Base-by-base conservation (phyloP, 2,113 vertebrate species). In the Excalfactoria chinensis region DNA sequence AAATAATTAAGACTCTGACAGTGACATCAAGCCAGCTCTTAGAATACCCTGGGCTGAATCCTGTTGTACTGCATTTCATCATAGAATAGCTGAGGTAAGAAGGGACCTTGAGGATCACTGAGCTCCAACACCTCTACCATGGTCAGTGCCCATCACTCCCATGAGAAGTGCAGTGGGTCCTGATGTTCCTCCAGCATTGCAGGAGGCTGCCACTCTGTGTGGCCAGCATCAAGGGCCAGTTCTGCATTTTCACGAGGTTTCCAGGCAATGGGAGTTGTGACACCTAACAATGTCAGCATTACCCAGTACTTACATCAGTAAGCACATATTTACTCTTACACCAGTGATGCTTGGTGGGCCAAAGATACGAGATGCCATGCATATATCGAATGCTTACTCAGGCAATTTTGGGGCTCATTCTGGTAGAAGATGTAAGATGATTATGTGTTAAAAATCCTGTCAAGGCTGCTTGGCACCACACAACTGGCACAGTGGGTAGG, bases 171-270 rank as follows among this genome's bases (percentile, higher is more conserved):
- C 77, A 34, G 59, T 4, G 69, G 35, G 41, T 66, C 44, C 78
- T 15, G 2, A 55, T 11, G 25, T 26, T 32, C n/a, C 26, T 34
- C 8, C 23, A 62, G 55, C 11, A 2, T 28, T 7, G n/a, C 44
- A 13, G 13, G 18, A 69, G n/a, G 44, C 43, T 35, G 34, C 8
- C 28, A 20, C 32, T 43, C 32, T 8, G 17, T 4, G 3, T 1
- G 3, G 64, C 30, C 0, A 0, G 5, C 1, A 2, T 10, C 3
- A 30, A 56, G 16, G 75, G 14, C 30, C 67, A 9, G 37, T 7
- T 69, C 40, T 26, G 77, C 11, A 6, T 49, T 74, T 49, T 32
- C 46, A 28, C 22, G 5, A n/a, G 32, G 60, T 62, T 37, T 66
- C 5, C 1, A 1, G 69, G 40, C 1, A 28, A 37, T 23, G 32